Conservation (phyloP, 2,797 vertebrate species). For the Argentina silus region DNA sequence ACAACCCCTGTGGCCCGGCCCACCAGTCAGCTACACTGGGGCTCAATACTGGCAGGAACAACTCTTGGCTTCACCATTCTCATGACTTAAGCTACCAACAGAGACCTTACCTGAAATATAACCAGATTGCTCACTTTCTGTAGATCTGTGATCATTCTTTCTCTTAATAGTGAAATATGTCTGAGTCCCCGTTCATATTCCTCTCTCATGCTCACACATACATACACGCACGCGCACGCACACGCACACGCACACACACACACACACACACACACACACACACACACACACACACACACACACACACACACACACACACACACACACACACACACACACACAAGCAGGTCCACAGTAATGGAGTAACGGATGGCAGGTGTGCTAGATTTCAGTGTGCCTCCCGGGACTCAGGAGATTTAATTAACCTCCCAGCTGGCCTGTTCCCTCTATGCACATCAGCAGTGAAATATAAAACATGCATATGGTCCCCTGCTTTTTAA, state of each 20-base stretch:
- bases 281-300: neutral
- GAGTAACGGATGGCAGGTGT: constrained; percentile 44
- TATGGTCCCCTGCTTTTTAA: neutral
- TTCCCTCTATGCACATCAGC: constrained; percentile 39
- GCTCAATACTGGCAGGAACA: neutral
- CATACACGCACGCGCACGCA: too few relatives aligned
- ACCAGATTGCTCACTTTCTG: neutral
- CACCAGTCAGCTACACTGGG: neutral
- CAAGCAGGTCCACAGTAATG: constrained; percentile 20
- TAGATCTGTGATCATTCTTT: constrained; percentile 51
- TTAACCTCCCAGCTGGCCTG: constrained; percentile 61
- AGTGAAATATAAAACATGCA: constrained; percentile 12
- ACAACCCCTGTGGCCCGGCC: neutral
- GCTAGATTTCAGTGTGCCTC: constrained; percentile 45
- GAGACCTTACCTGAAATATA: neutral
- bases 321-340: constrained; percentile 20
- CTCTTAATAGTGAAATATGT: constrained; percentile 40
- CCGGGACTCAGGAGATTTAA: constrained; percentile 51
- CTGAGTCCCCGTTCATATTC: constrained; percentile 53
- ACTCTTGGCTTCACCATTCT: neutral
- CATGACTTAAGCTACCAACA: too few relatives aligned
- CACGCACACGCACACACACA: too few relatives aligned
- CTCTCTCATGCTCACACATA: too few relatives aligned
- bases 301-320: constrained; percentile 16
- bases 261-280: constrained; percentile 15